Percentiles rank a stretch among this genome's conserved stretches.
Conservation (phyloP, 2,888 invertebrate genomes). For the Gnatocerus cornutus region DNA sequence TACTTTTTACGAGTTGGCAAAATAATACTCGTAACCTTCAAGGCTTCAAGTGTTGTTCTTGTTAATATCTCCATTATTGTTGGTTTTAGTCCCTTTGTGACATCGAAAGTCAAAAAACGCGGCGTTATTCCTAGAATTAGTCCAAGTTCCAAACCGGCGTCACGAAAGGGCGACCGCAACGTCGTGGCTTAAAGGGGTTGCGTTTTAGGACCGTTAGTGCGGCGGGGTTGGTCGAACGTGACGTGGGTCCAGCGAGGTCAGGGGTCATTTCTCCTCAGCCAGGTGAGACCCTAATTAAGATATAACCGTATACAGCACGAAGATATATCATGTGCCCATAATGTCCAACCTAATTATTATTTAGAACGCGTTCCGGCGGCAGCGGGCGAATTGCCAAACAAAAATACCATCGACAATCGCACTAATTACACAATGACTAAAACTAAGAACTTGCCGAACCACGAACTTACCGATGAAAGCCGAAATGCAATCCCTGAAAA, state of each 20-base stretch:
- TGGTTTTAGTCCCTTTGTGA: no score
- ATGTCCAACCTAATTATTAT: slow-evolving; percentile 24
- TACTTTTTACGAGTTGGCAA: no score
- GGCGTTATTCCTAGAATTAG: slow-evolving; percentile 22
- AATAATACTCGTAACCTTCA: no score
- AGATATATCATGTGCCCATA: slow-evolving; percentile 47
- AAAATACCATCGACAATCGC: not conserved
- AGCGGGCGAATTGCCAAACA: slow-evolving; percentile 1
- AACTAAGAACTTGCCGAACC: not conserved
- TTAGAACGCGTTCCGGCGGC: slow-evolving; percentile 1
- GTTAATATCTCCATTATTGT: no score
- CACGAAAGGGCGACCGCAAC: slow-evolving; percentile 24
- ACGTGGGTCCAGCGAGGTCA: slow-evolving; percentile 50
- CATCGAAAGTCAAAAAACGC: slow-evolving; percentile 3
- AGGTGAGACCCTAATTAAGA: slow-evolving; percentile 53
- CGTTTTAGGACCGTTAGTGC: slow-evolving; percentile 25
- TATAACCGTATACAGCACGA: slow-evolving; percentile 48
- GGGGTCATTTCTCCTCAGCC: slow-evolving; percentile 49
- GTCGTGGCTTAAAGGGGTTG: slow-evolving; percentile 34
- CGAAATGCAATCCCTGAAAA: slow-evolving; percentile 27
- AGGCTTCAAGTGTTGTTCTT: no score
- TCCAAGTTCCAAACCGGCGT: slow-evolving; percentile 18
- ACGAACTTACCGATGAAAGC: slow-evolving; percentile 29
- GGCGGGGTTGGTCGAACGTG: slow-evolving; percentile 41
- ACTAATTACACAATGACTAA: slow-evolving; percentile 14